Conservation (phyloP, 2,797 vertebrate genomes). For the Nothura maculosa region DNA sequence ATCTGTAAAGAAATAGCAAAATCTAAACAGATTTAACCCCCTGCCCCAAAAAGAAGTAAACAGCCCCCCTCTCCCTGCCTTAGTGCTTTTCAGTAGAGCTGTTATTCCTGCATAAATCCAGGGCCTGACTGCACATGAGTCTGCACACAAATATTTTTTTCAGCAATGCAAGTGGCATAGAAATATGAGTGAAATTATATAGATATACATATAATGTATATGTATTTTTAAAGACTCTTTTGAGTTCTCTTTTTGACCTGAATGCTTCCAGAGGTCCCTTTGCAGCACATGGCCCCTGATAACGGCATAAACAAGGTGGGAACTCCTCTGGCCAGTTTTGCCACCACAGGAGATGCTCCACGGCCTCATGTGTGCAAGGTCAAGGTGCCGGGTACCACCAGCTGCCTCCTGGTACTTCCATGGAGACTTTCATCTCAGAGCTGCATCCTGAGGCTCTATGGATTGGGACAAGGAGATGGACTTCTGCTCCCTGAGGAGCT, state of each 20-base stretch:
- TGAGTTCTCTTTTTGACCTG: background rate
- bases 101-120: accelerated
- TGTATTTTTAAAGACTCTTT: background rate
- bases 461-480: background rate
- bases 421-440: background rate
- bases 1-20: background rate
- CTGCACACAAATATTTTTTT: background rate
- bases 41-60: background rate
- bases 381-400: background rate
- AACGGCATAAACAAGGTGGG: background rate
- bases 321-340: background rate
- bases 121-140: background rate
- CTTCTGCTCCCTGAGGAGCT: background rate
- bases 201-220: too few species aligned
- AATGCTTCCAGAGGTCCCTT: background rate
- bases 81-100: background rate
- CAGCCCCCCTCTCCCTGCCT: background rate
- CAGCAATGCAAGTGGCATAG: background rate
- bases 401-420: background rate
- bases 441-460: background rate
- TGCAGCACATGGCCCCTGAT: background rate
- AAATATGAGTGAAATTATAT: background rate
- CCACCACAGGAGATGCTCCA: background rate
- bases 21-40: background rate
- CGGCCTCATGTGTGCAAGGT: background rate